Evolutionary conservation across 2,888 invertebrate species (phyloP), one percentile per base, ranked within the genome.

Genomic region (Lepeophtheirus nordmannii): DNA sequence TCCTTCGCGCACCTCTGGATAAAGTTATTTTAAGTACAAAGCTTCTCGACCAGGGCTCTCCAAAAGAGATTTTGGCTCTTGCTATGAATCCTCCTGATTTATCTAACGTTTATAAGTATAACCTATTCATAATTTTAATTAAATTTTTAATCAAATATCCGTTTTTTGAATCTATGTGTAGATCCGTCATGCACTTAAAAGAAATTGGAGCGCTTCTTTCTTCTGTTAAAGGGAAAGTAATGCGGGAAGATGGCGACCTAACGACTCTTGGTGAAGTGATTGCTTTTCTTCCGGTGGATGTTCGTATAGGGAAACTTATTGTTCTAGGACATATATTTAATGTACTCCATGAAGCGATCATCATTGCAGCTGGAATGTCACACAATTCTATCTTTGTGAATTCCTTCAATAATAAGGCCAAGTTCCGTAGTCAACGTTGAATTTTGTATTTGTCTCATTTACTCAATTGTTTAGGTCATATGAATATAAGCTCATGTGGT

Each of bases 61-160:
- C 88, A 0, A 87, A 87, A 40, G 83, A 85, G 39, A 81, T 94
- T 38, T 78, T 96, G 0, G 89, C 87, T 0, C 76, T 89, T 39
- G 88, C 92, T 1, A 79, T 96, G 75, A 85, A 89, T 72, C 90
- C 92, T 17, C 96, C 96, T 0, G 83, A 88, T 74, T 78, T 90
- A 46, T 80, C 81, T 23, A 87, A 89, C 73, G 86, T 96, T 70
- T 82, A 84, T 68, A 17, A 59, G 66, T 57, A 67, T 9, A 38
- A 5, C 1, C 8, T 46, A 46, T 46, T 46, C n/a, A n/a, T n/a
- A n/a, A n/a, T 46, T 46, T 46, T 46, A 46, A 46, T 46, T n/a
- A 5, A 46, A 46, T 46, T 46, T 7, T 30, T 46, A 8, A 46
- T 46, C 53, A 14, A 46, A 14, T 46, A 8, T 14, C 2, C 8